A percentile compares a stretch with the other conserved stretches of the same genome.
Evolutionary conservation across 2,113 vertebrate species (phyloP).

Genomic region (Carassius gibelio): DNA sequence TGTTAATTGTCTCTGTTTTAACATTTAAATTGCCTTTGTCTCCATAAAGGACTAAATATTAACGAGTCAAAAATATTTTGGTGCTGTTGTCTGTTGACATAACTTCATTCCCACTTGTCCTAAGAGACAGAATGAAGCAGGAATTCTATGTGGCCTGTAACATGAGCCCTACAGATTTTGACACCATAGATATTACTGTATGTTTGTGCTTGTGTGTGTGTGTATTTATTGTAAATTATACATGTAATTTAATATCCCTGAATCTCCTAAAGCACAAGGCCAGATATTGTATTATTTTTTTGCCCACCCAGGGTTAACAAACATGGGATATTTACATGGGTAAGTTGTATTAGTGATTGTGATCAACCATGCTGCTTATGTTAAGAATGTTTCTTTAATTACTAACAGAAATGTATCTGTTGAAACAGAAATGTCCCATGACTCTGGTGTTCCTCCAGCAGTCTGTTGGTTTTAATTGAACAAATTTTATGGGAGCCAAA

Average conservation of each 20-base stretch:
- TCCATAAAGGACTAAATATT: background rate
- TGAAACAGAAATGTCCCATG: slow-evolving; percentile 6
- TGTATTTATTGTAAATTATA: no score
- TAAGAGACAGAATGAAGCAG: background rate
- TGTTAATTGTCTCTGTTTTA: background rate
- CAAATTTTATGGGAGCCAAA: background rate
- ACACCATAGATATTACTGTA: slow-evolving; percentile 16
- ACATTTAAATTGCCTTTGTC: background rate
- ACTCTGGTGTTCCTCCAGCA: background rate
- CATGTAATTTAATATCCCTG: background rate
- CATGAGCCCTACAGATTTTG: slow-evolving; percentile 16
- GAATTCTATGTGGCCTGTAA: slow-evolving; percentile 1
- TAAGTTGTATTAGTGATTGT: background rate
- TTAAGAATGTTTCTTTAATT: slow-evolving; percentile 12
- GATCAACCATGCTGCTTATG: background rate
- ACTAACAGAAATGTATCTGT: background rate
- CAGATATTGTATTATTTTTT: background rate
- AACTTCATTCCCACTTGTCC: background rate
- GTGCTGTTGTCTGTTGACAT: background rate
- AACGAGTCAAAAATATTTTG: no score
- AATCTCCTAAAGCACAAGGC: background rate
- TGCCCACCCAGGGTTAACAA: background rate
- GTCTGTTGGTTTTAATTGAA: background rate
- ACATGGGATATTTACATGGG: background rate
- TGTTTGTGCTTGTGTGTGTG: background rate